These are phyloP conservation scores for Otocyon megalotis DNA, from an alignment of 2,113 vertebrate species.

Conservation along the genomic window DNA sequence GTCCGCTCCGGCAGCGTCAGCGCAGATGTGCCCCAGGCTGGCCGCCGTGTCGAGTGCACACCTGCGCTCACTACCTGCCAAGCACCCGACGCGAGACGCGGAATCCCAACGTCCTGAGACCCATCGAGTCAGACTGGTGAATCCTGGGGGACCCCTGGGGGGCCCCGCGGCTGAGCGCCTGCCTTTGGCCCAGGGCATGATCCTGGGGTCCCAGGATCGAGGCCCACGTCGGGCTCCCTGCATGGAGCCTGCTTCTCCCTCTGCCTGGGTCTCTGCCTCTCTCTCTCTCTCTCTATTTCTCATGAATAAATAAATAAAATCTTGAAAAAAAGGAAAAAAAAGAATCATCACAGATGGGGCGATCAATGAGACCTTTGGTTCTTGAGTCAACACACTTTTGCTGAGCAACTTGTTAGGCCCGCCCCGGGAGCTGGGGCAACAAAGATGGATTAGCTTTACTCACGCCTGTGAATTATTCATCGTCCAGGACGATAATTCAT, in stretches of 20 bases:
- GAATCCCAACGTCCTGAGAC: background rate
- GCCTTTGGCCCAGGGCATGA: too few relatives aligned
- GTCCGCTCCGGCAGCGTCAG: too few relatives aligned
- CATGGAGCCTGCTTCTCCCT: too few relatives aligned
- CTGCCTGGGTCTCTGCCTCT: too few relatives aligned
- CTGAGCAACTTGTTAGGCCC: conserved; percentile 18
- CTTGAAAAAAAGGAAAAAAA: background rate
- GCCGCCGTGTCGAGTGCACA: background rate
- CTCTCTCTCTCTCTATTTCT: too few relatives aligned
- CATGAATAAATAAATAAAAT: too few relatives aligned
- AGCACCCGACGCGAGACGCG: background rate
- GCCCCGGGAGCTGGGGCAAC: background rate
- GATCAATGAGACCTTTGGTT: conserved; percentile 21
- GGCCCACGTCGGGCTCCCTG: too few relatives aligned
- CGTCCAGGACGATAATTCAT: background rate
- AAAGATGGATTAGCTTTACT: conserved; percentile 42
- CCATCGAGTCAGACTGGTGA: background rate
- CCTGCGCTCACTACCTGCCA: background rate
- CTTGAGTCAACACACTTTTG: conserved; percentile 29
- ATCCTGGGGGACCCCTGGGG: too few relatives aligned
- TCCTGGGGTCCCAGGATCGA: too few relatives aligned
- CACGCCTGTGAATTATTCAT: conserved; percentile 49
- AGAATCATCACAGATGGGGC: background rate
- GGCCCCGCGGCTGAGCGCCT: too few relatives aligned
- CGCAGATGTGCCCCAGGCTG: background rate